Conservation (phyloP, 2,113 vertebrate genomes). For the Rhea pennata region DNA sequence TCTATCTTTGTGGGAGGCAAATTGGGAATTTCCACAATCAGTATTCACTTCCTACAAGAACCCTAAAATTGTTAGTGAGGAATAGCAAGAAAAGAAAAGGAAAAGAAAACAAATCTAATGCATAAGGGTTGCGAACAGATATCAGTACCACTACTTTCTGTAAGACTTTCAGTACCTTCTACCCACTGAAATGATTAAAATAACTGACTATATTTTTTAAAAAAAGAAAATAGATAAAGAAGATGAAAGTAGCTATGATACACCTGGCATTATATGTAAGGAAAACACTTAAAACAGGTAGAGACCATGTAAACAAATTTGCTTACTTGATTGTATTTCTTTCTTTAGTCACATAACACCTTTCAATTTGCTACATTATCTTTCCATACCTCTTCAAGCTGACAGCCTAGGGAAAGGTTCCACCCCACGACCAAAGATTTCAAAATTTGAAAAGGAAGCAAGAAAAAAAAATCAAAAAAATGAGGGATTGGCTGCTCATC, state of each 20-base stretch:
- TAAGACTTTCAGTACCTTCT: background rate
- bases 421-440: slow-evolving; percentile 35
- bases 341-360: background rate
- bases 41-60: background rate
- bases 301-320: slow-evolving; percentile 19
- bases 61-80: accelerated
- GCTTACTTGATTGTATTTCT: slow-evolving; percentile 15
- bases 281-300: slow-evolving; percentile 9
- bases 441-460: slow-evolving; percentile 42
- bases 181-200: background rate
- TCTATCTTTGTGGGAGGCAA: background rate
- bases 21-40: background rate
- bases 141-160: background rate
- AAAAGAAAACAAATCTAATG: background rate
- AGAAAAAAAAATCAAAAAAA: background rate
- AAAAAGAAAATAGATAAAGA: background rate
- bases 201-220: background rate
- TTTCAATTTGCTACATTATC: slow-evolving; percentile 55
- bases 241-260: background rate
- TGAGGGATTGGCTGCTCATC: slow-evolving; percentile 1
- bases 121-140: background rate
- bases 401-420: slow-evolving; percentile 24
- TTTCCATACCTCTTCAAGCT: slow-evolving; percentile 34
- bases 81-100: background rate
- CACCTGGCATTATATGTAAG: background rate